Percentiles rank a stretch among this genome's conserved stretches.
Conservation (phyloP, 2,888 invertebrate genomes). For the Eulithis testata region DNA sequence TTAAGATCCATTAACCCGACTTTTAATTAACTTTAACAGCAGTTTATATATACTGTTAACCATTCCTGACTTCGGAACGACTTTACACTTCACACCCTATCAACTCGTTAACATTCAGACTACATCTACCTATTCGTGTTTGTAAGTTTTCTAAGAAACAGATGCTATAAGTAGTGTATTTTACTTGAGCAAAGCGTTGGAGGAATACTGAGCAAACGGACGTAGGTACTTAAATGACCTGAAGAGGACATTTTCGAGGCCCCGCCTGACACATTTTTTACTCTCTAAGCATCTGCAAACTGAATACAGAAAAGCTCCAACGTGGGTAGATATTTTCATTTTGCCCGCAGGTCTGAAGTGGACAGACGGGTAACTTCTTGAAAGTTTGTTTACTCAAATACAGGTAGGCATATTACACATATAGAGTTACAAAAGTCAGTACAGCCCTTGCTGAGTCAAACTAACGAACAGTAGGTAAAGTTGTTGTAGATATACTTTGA, state of each 20-base stretch:
- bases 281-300: slow-evolving; percentile 12
- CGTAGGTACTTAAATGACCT: slow-evolving; percentile 22
- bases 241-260: slow-evolving; percentile 26
- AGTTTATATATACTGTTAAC: slow-evolving; percentile 40
- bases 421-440: slow-evolving; percentile 9
- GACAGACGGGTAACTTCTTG: not conserved
- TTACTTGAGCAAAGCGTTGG: slow-evolving; percentile 27
- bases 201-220: slow-evolving; percentile 32
- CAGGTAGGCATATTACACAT: not conserved
- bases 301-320: slow-evolving; percentile 16
- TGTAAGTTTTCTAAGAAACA: slow-evolving; percentile 28
- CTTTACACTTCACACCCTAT: slow-evolving; percentile 11
- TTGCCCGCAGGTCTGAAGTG: not conserved
- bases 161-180: slow-evolving; percentile 32
- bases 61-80: slow-evolving; percentile 12
- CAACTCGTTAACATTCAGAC: slow-evolving; percentile 35
- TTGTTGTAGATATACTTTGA: slow-evolving; percentile 18
- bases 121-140: slow-evolving; percentile 34
- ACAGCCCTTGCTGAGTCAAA: slow-evolving; percentile 11
- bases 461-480: slow-evolving; percentile 18
- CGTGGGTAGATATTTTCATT: slow-evolving; percentile 6
- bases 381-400: not conserved
- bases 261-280: slow-evolving; percentile 28
- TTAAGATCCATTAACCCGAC: slow-evolving; percentile 48
- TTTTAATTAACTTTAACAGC: slow-evolving; percentile 56